Evolutionary conservation across 2,797 vertebrate species (phyloP).

Genomic region (Rhinoraja longicauda): DNA sequence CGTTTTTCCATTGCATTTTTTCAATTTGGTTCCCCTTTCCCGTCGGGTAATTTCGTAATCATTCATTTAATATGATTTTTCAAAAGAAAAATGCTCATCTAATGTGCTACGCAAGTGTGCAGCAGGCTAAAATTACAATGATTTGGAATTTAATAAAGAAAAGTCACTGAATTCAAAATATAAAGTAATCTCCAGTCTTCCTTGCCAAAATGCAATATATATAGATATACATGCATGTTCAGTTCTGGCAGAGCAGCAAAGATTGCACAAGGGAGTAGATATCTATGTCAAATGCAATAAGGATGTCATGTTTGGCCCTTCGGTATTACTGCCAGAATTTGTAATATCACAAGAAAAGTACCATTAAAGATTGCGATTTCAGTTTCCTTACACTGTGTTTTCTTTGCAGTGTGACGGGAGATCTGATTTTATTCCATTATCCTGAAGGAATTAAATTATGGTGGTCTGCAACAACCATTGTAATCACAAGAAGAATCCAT

Average conservation of each 20-base stretch:
- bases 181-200: neutral
- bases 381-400: too few relatives aligned
- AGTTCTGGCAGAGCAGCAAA: conserved; percentile 4
- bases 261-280: conserved; percentile 31
- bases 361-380: neutral
- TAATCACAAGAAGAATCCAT: conserved; percentile 23
- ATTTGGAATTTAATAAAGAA: conserved; percentile 34
- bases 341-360: neutral
- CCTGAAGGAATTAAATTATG: neutral
- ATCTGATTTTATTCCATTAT: conserved; percentile 14
- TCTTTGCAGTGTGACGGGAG: neutral
- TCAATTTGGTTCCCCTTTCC: conserved; percentile 25
- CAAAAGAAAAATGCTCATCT: conserved; percentile 9
- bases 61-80: conserved; percentile 21
- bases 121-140: conserved; percentile 10
- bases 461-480: neutral
- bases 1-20: conserved; percentile 30
- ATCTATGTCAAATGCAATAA: conserved; percentile 29
- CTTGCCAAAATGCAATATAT: neutral
- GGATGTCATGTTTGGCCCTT: neutral
- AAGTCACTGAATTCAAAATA: neutral
- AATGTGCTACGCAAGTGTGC: neutral
- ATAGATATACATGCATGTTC: conserved; percentile 1
- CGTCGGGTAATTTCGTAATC: conserved; percentile 5
- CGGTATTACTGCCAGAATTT: neutral